Evolutionary conservation across 2,888 invertebrate genomes (phyloP).

Genomic region (Conomelus anceps): DNA sequence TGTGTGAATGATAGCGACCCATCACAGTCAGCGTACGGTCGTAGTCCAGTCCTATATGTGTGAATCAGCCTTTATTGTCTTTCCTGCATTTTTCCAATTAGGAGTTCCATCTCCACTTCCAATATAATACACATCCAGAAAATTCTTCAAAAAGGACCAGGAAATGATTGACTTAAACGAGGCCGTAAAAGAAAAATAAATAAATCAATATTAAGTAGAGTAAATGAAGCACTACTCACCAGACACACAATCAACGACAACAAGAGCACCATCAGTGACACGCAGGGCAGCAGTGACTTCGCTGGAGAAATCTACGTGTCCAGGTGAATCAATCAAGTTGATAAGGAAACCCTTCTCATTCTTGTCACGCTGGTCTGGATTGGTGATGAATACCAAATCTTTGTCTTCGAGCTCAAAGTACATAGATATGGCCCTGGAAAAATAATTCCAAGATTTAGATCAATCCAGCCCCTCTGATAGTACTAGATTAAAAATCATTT

Average conservation of each 20-base stretch:
- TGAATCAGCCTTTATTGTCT: too few species aligned
- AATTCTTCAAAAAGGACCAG: too few species aligned
- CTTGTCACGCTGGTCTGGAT: slow-evolving; percentile 84
- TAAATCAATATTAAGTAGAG: not conserved
- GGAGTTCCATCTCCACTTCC: too few species aligned
- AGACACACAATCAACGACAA: slow-evolving; percentile 99
- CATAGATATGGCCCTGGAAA: slow-evolving; percentile 93
- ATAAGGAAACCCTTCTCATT: slow-evolving; percentile 94
- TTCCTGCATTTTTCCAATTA: too few species aligned
- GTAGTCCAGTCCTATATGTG: too few species aligned
- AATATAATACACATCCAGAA: too few species aligned
- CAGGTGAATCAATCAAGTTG: slow-evolving; percentile 99
- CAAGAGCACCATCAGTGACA: slow-evolving; percentile 99
- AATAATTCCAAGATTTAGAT: too few species aligned
- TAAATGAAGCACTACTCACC: slow-evolving; percentile 53
- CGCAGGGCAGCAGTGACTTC: slow-evolving; percentile 99
- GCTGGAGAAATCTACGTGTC: slow-evolving; percentile 99
- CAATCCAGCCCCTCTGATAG: too few species aligned
- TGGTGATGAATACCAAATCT: slow-evolving; percentile 89
- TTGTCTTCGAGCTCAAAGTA: slow-evolving; percentile 94
- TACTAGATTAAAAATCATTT: too few species aligned
- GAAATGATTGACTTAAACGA: too few species aligned
- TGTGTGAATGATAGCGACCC: too few species aligned
- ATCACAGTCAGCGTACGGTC: too few species aligned
- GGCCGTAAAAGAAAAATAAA: not conserved